These are phyloP conservation scores for Euschistus heros DNA, from an alignment of 1,140 invertebrate genomes.

Conservation along the genomic window DNA sequence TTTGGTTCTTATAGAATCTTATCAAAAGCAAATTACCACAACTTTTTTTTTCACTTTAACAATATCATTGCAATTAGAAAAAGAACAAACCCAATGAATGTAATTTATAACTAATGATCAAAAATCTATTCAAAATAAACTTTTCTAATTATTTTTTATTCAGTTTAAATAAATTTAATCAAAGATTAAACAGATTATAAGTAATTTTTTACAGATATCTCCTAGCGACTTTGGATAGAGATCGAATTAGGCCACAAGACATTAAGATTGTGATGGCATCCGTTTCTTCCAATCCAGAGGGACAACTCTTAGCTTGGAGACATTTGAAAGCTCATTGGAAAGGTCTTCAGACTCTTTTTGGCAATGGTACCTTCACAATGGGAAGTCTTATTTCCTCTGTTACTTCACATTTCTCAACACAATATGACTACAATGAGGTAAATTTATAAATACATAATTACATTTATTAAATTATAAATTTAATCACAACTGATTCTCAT, in stretches of 20 bases:
- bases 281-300: conserved; percentile 59
- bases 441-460: conserved; percentile 5
- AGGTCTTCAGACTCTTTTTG: conserved; percentile 49
- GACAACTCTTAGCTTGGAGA: conserved; percentile 60
- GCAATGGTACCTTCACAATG: conserved; percentile 55
- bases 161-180: background rate
- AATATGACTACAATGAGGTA: conserved; percentile 63
- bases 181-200: conserved; percentile 18
- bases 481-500: conserved; percentile 22
- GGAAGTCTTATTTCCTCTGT: conserved; percentile 56
- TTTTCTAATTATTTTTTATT: background rate
- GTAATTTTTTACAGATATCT: conserved; percentile 45
- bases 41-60: too few species aligned
- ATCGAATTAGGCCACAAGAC: conserved; percentile 57
- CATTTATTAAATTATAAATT: too few species aligned
- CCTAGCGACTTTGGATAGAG: conserved; percentile 47
- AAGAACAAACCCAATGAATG: too few species aligned
- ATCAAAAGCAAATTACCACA: too few species aligned
- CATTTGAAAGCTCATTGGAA: conserved; percentile 65
- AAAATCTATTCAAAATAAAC: background rate
- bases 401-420: conserved; percentile 55
- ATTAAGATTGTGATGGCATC: conserved; percentile 53
- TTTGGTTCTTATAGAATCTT: too few species aligned
- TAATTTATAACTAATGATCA: too few species aligned
- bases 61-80: too few species aligned